phyloP scores from a whole-genome alignment of 2,888 invertebrate species.

The Cylloceria caligata region DNA sequence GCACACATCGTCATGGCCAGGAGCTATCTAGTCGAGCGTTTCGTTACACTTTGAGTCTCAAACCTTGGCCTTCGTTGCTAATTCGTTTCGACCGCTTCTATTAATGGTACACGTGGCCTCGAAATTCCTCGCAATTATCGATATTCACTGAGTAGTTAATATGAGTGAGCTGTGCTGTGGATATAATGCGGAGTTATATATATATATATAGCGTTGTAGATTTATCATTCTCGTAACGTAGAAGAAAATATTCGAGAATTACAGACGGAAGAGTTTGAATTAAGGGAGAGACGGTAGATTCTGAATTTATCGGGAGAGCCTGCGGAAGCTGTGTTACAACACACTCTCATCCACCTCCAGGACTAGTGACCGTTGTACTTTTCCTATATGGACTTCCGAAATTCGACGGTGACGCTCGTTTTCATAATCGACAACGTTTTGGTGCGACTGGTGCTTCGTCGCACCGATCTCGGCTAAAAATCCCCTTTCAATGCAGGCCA shows the following conservation, averaged over 20 bases:
- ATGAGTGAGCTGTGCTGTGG: slow-evolving; percentile 84
- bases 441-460: slow-evolving; percentile 34
- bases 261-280: slow-evolving; percentile 27
- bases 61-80: slow-evolving; percentile 67
- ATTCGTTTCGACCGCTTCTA: slow-evolving; percentile 49
- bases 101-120: slow-evolving; percentile 72
- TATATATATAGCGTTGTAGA: slow-evolving; percentile 18
- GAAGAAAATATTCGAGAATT: slow-evolving; percentile 30
- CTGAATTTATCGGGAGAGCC: slow-evolving; percentile 63
- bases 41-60: slow-evolving; percentile 46
- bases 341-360: slow-evolving; percentile 11
- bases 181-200: not conserved
- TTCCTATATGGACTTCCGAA: slow-evolving; percentile 45
- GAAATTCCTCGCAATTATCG: slow-evolving; percentile 80
- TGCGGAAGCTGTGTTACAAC: slow-evolving; percentile 37
- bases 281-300: slow-evolving; percentile 60
- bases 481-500: slow-evolving; percentile 11
- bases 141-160: slow-evolving; percentile 83
- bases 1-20: slow-evolving; percentile 25
- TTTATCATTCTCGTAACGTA: slow-evolving; percentile 57
- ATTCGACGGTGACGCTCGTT: slow-evolving; percentile 21
- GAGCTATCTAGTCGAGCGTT: slow-evolving; percentile 36
- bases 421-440: slow-evolving; percentile 65
- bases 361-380: slow-evolving; percentile 64
- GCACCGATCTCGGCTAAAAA: slow-evolving; percentile 30